A percentile compares a stretch with the other conserved stretches of the same genome.
These are phyloP conservation scores for Colletes collaris DNA, from an alignment of 2,888 invertebrate species.

Conservation along the genomic window DNA sequence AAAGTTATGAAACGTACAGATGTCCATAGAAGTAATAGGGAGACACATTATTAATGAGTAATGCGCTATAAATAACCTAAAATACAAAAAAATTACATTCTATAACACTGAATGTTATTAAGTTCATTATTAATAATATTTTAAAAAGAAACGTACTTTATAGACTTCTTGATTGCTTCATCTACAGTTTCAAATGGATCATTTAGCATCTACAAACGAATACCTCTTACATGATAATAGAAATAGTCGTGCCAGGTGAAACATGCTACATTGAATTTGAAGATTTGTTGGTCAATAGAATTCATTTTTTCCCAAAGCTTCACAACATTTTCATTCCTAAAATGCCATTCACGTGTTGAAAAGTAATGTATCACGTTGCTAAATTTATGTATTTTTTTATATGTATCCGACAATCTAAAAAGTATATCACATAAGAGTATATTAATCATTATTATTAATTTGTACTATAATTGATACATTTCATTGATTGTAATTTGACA, in stretches of 20 bases:
- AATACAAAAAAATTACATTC: slow-evolving; percentile 29
- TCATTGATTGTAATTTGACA: too few species aligned
- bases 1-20: slow-evolving; percentile 1
- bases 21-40: slow-evolving; percentile 63
- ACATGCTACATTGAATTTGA: slow-evolving; percentile 88
- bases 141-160: slow-evolving; percentile 15
- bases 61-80: slow-evolving; percentile 76
- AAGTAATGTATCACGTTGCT: slow-evolving; percentile 90
- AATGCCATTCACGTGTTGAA: slow-evolving; percentile 90
- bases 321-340: slow-evolving; percentile 86
- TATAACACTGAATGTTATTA: background rate
- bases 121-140: background rate
- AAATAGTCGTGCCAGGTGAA: slow-evolving; percentile 91
- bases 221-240: slow-evolving; percentile 87
- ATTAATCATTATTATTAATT: background rate
- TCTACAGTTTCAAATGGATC: slow-evolving; percentile 89
- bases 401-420: slow-evolving; percentile 86
- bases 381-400: slow-evolving; percentile 89
- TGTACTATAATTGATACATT: background rate
- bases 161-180: slow-evolving; percentile 84
- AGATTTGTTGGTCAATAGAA: slow-evolving; percentile 85
- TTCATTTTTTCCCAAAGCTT: slow-evolving; percentile 86
- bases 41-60: slow-evolving; percentile 64
- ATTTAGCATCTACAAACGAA: slow-evolving; percentile 89
- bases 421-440: background rate